These are phyloP conservation scores for Drosophila persimilis DNA, from an alignment of 1,140 invertebrate genomes.

Conservation along the genomic window DNA sequence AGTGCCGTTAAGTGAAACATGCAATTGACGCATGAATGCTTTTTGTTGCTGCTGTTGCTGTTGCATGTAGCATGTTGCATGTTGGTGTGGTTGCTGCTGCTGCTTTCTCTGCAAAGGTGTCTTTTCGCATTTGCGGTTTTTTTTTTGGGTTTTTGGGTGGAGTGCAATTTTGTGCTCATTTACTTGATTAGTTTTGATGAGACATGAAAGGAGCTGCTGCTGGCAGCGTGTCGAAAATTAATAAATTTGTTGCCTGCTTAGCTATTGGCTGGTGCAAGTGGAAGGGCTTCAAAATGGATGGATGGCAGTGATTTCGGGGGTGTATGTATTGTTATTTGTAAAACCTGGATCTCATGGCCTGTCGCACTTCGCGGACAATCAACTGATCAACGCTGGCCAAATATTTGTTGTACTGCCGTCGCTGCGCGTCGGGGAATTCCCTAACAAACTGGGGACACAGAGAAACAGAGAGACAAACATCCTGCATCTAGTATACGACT, in stretches of 20 bases:
- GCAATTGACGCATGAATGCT: constrained; percentile 80
- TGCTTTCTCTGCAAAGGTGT: constrained; percentile 49
- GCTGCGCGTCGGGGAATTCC: constrained; percentile 69
- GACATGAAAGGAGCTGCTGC: constrained; percentile 65
- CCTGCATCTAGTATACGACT: neutral
- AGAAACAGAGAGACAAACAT: constrained; percentile 9
- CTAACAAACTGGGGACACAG: constrained; percentile 60
- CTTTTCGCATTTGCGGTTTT: constrained; percentile 61
- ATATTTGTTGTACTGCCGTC: constrained; percentile 67
- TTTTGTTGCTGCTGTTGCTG: constrained; percentile 39
- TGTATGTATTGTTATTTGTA: neutral
- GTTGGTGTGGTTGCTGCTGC: constrained; percentile 46
- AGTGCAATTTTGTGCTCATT: constrained; percentile 73
- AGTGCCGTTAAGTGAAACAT: constrained; percentile 80
- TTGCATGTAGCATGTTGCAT: constrained; percentile 15
- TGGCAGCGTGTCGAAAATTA: constrained; percentile 69
- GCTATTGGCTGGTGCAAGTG: constrained; percentile 25
- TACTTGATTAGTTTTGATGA: constrained; percentile 80
- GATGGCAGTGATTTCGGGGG: constrained; percentile 9
- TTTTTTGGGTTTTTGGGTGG: neutral
- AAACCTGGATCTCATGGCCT: constrained; percentile 77
- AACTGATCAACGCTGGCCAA: constrained; percentile 68
- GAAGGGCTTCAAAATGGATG: constrained; percentile 12
- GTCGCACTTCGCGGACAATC: constrained; percentile 66
- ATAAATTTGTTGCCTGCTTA: constrained; percentile 50